These are phyloP conservation scores for Exaiptasia diaphana DNA, from an alignment of 64 coral and sea anemone genomes.

Conservation along the genomic window DNA sequence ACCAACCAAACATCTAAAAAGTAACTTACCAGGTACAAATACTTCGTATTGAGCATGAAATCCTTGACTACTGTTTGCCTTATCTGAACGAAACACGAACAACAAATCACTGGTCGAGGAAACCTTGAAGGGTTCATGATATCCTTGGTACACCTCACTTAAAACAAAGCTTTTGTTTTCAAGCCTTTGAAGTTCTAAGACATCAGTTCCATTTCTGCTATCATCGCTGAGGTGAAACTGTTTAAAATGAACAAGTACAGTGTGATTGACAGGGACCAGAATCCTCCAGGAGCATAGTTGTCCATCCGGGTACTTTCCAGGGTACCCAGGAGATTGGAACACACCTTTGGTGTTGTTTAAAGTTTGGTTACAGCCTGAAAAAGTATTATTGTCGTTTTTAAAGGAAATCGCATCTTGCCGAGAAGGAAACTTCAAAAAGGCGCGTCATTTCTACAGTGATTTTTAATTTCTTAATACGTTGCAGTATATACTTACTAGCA, in stretches of 20 bases:
- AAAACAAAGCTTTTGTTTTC: background rate
- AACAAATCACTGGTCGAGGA: background rate
- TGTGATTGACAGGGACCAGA: background rate
- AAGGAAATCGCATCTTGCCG: background rate
- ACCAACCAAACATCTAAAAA: background rate
- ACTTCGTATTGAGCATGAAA: background rate
- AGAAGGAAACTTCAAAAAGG: background rate
- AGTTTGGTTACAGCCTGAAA: conserved; percentile 73
- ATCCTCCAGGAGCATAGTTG: conserved; percentile 84
- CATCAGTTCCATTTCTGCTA: background rate
- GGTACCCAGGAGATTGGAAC: conserved; percentile 65
- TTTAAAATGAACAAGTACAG: conserved; percentile 50
- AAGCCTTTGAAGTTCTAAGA: background rate
- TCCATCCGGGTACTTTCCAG: conserved; percentile 52
- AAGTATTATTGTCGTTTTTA: background rate
- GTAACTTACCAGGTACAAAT: background rate
- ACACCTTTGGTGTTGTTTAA: conserved; percentile 10
- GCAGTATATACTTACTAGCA: conserved; percentile 13
- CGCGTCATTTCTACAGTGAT: background rate
- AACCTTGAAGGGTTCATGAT: background rate
- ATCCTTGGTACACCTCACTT: background rate
- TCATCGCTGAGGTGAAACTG: conserved; percentile 60
- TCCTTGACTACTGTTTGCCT: background rate
- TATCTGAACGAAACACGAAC: conserved; percentile 3
- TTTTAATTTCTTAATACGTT: background rate